Evolutionary conservation across 1,140 invertebrate genomes (phyloP).

Genomic region (Manduca sexta): DNA sequence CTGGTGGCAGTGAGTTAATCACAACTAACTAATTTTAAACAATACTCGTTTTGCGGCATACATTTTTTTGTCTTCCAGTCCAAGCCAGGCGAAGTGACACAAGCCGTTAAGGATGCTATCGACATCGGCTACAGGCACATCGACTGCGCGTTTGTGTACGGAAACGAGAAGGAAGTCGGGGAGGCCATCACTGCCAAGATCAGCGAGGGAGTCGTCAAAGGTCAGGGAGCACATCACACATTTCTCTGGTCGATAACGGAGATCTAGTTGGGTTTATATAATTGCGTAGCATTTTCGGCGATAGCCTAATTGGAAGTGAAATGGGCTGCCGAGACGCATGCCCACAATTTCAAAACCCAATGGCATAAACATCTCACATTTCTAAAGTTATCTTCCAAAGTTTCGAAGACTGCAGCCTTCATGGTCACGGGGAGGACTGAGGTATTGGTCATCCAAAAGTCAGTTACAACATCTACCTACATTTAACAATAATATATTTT

Average conservation of each 20-base stretch:
- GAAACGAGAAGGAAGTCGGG: conserved; percentile 85
- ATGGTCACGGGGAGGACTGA: no score
- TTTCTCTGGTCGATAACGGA: no score
- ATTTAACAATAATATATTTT: no score
- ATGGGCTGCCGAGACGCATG: neutral
- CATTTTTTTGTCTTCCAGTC: conserved; percentile 73
- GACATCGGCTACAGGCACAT: conserved; percentile 87
- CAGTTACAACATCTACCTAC: no score
- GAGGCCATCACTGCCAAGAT: conserved; percentile 79
- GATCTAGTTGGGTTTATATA: no score
- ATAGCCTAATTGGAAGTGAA: neutral
- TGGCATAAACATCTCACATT: neutral
- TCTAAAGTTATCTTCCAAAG: neutral
- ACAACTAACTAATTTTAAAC: no score
- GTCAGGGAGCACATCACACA: conserved; percentile 40
- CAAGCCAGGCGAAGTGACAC: conserved; percentile 79
- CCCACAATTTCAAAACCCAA: no score
- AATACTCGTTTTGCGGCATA: no score
- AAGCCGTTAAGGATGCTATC: conserved; percentile 85
- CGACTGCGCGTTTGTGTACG: conserved; percentile 87
- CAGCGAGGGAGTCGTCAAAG: conserved; percentile 78
- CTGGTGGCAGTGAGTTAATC: no score
- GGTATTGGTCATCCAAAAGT: no score
- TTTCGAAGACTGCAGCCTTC: no score
- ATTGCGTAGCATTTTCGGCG: neutral